Conservation (phyloP, 2,797 vertebrate genomes). For the Sebastes glaucus region DNA sequence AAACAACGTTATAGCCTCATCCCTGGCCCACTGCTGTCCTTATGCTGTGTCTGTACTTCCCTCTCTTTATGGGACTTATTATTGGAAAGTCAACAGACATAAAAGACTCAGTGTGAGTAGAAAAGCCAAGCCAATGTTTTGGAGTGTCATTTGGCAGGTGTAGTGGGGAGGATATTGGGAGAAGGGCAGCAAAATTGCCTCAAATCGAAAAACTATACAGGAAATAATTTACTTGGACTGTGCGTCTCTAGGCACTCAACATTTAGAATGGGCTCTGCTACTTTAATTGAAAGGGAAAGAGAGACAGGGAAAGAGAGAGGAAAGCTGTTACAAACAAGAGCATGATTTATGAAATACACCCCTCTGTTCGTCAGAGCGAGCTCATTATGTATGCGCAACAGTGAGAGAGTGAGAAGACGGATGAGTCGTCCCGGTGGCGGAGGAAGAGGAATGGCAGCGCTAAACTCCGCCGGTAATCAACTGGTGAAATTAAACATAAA, state of each 20-base stretch:
- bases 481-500: slow-evolving; percentile 86
- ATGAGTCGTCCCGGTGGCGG: slow-evolving; percentile 75
- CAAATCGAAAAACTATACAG: slow-evolving; percentile 63
- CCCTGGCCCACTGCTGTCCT: slow-evolving; percentile 27
- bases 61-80: slow-evolving; percentile 64
- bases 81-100: slow-evolving; percentile 71
- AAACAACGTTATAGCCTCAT: slow-evolving; percentile 44
- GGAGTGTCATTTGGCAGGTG: slow-evolving; percentile 61
- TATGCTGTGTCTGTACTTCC: slow-evolving; percentile 38
- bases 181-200: slow-evolving; percentile 49
- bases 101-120: slow-evolving; percentile 33
- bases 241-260: slow-evolving; percentile 59
- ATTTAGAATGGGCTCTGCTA: slow-evolving; percentile 67
- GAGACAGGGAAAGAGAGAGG: slow-evolving; percentile 68
- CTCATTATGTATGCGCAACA: slow-evolving; percentile 82
- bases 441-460: slow-evolving; percentile 77
- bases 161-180: slow-evolving; percentile 43
- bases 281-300: slow-evolving; percentile 77
- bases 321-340: slow-evolving; percentile 85
- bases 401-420: slow-evolving; percentile 72
- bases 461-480: slow-evolving; percentile 84
- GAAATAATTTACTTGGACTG: slow-evolving; percentile 69
- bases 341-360: slow-evolving; percentile 88
- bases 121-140: slow-evolving; percentile 42
- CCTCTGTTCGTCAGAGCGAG: slow-evolving; percentile 77